These are phyloP conservation scores for Enoplosus armatus DNA, from an alignment of 2,797 vertebrate genomes.

Conservation along the genomic window DNA sequence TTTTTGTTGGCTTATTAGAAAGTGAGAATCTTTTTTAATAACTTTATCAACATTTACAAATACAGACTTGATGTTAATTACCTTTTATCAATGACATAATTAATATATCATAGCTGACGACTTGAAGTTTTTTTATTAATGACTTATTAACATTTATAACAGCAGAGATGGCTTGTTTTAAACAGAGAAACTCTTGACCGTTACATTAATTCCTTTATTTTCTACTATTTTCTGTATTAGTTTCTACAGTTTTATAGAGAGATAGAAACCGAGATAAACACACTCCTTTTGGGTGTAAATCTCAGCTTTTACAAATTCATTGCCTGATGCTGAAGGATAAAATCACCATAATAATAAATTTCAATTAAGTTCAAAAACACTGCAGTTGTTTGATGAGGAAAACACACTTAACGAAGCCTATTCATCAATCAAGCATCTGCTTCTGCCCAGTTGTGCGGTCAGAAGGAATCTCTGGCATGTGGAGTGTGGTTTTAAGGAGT, in stretches of 20 bases:
- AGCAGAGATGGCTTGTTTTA: not conserved
- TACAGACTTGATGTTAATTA: not conserved
- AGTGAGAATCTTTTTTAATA: not conserved
- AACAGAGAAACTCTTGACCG: not conserved
- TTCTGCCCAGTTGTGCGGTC: slow-evolving; percentile 75
- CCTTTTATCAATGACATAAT: not conserved
- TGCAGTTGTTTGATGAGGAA: slow-evolving; percentile 66
- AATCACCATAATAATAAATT: slow-evolving; percentile 51
- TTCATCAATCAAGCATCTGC: slow-evolving; percentile 75
- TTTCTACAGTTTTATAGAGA: not conserved
- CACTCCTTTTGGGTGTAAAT: not conserved
- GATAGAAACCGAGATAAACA: slow-evolving; percentile 2
- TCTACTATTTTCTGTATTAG: not conserved
- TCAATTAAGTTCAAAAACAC: slow-evolving; percentile 63
- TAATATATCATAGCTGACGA: not conserved
- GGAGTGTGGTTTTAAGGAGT: slow-evolving; percentile 72
- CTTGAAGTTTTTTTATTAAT: not conserved
- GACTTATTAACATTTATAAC: not conserved
- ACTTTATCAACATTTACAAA: not conserved
- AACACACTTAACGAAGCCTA: slow-evolving; percentile 64
- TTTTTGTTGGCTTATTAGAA: not conserved
- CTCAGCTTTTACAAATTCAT: not conserved
- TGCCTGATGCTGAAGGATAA: not conserved
- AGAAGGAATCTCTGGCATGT: slow-evolving; percentile 79
- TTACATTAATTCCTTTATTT: not conserved